phyloP scores from a whole-genome alignment of 2,888 invertebrate species.

The Yponomeuta cagnagella region DNA sequence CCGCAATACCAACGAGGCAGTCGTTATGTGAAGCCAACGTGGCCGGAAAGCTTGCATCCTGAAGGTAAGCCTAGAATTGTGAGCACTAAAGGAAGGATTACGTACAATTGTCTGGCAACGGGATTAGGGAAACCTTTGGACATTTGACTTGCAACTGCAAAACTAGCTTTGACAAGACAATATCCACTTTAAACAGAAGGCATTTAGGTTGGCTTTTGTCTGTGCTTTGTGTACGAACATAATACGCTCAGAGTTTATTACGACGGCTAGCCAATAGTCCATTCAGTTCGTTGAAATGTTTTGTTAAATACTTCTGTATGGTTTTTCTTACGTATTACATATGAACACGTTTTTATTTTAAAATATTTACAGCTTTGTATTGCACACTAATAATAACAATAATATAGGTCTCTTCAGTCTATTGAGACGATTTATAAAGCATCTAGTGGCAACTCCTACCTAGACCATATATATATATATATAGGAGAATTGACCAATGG shows the following conservation, averaged over 20 bases:
- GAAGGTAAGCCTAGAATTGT: background rate
- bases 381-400: too few species aligned
- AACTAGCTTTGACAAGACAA: background rate
- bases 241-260: background rate
- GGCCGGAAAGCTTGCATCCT: slow-evolving; percentile 27
- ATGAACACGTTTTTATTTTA: too few species aligned
- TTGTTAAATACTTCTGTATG: too few species aligned
- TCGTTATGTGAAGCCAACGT: background rate
- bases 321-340: too few species aligned
- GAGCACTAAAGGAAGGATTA: slow-evolving; percentile 3
- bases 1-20: background rate
- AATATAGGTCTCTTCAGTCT: too few species aligned
- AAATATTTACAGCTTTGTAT: too few species aligned
- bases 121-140: slow-evolving; percentile 1
- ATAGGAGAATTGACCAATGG: too few species aligned
- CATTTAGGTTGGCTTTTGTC: background rate
- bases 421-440: too few species aligned
- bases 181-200: background rate
- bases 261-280: background rate
- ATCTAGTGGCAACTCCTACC: too few species aligned
- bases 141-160: background rate
- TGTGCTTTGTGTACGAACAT: background rate
- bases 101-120: background rate
- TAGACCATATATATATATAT: too few species aligned
- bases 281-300: too few species aligned